Evolutionary conservation across 1,140 invertebrate genomes (phyloP).

Genomic region (Druon quercuslanigerum): DNA sequence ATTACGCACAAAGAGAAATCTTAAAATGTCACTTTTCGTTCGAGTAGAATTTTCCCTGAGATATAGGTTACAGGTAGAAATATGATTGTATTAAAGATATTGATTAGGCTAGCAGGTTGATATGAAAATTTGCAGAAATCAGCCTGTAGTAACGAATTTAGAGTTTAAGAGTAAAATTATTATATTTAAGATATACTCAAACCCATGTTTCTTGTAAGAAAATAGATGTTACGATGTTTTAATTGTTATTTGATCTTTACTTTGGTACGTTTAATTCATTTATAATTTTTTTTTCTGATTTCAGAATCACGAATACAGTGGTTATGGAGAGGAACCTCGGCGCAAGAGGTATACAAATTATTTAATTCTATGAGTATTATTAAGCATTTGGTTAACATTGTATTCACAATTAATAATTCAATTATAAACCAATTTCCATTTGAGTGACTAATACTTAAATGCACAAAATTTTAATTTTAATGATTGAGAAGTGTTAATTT

Average conservation of each 20-base stretch:
- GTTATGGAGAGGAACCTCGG: constrained; percentile 74
- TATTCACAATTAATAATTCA: not conserved
- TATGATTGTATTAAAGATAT: constrained; percentile 2
- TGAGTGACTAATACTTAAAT: no score
- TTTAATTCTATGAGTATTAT: not conserved
- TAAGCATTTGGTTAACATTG: not conserved
- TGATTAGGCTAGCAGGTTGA: not conserved
- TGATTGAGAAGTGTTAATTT: no score
- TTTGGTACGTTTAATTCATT: not conserved
- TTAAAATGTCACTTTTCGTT: constrained; percentile 11
- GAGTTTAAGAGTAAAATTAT: no score
- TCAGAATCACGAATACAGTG: constrained; percentile 75
- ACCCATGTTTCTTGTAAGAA: no score
- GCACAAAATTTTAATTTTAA: no score
- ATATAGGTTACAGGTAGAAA: not conserved
- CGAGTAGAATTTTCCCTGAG: constrained; percentile 1
- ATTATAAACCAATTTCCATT: no score
- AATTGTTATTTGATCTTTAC: not conserved
- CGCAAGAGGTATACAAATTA: constrained; percentile 70
- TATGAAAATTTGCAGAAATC: no score
- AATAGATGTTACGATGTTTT: not conserved
- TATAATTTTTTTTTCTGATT: constrained; percentile 56
- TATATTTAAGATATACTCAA: no score
- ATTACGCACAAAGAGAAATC: constrained; percentile 12
- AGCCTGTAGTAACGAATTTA: no score